phyloP scores from a whole-genome alignment of 1,140 invertebrate species.

The Trialeurodes vaporariorum region DNA sequence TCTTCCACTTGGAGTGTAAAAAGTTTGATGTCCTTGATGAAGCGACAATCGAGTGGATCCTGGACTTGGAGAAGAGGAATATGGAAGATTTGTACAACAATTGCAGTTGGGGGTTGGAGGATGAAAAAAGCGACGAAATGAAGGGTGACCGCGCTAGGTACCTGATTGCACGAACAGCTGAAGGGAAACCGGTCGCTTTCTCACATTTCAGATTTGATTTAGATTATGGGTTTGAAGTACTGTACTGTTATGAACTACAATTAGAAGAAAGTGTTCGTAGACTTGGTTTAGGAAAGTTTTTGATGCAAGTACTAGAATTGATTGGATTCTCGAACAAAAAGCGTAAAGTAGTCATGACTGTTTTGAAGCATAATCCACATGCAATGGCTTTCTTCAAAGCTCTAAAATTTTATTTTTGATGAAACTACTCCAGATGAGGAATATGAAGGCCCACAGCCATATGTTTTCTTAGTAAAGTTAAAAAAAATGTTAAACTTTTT shows the following conservation, averaged over 20 bases:
- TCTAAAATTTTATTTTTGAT: constrained; percentile 23
- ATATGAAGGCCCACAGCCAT: not conserved
- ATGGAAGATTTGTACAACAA: constrained; percentile 48
- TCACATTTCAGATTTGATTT: constrained; percentile 73
- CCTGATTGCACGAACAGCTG: constrained; percentile 44
- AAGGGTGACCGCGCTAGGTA: constrained; percentile 57
- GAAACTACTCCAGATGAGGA: constrained; percentile 21
- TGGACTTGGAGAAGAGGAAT: constrained; percentile 45
- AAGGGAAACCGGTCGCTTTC: constrained; percentile 48
- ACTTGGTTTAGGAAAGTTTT: constrained; percentile 66
- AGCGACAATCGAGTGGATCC: constrained; percentile 35
- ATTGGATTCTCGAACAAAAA: constrained; percentile 57
- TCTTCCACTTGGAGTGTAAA: not conserved
- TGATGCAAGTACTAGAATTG: constrained; percentile 64
- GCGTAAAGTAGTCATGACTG: constrained; percentile 69
- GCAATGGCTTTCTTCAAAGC: constrained; percentile 51
- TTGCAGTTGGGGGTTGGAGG: constrained; percentile 62
- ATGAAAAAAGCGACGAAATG: constrained; percentile 55
- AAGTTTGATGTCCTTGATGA: not conserved
- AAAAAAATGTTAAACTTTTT: not conserved
- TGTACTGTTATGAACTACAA: constrained; percentile 82
- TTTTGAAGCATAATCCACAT: constrained; percentile 58
- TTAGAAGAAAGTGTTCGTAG: constrained; percentile 47
- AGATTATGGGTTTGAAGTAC: constrained; percentile 58
- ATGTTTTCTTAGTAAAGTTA: not conserved